Evolutionary conservation across 2,113 vertebrate genomes (phyloP).

Genomic region (Stomatorhinus ivindoensis): DNA sequence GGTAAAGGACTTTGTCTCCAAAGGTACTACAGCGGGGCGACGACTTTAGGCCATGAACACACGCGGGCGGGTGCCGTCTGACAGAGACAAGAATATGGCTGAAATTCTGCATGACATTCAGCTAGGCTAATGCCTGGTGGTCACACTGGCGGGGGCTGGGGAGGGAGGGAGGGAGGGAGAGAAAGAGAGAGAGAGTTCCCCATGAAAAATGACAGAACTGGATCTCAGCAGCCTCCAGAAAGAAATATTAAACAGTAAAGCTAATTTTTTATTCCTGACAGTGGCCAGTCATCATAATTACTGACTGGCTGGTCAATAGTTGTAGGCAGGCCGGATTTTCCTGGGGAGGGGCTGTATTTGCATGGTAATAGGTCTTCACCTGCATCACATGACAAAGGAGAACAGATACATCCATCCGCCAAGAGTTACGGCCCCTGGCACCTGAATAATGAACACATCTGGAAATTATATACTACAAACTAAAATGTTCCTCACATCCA

Average conservation of each 20-base stretch:
- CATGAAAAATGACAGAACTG: neutral
- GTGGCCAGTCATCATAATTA: neutral
- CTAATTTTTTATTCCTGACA: neutral
- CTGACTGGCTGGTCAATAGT: neutral
- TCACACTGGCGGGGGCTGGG: neutral
- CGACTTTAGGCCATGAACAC: neutral
- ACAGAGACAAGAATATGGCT: neutral
- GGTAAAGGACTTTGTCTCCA: neutral
- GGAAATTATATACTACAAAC: constrained; percentile 23
- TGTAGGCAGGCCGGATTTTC: neutral
- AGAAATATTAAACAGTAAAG: neutral
- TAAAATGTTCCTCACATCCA: neutral
- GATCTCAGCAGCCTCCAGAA: constrained; percentile 5
- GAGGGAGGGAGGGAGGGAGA: neutral
- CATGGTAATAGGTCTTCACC: neutral
- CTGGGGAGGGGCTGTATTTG: neutral
- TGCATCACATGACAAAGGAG: neutral
- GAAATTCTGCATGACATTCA: neutral
- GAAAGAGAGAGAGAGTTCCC: neutral
- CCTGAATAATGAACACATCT: neutral
- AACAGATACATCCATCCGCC: too few species aligned
- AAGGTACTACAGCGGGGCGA: neutral
- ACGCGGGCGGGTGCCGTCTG: neutral
- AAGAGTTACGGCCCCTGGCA: neutral
- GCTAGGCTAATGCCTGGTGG: neutral